These are phyloP conservation scores for Rhabdornis inornatus DNA, from an alignment of 2,113 vertebrate species.

Conservation along the genomic window DNA sequence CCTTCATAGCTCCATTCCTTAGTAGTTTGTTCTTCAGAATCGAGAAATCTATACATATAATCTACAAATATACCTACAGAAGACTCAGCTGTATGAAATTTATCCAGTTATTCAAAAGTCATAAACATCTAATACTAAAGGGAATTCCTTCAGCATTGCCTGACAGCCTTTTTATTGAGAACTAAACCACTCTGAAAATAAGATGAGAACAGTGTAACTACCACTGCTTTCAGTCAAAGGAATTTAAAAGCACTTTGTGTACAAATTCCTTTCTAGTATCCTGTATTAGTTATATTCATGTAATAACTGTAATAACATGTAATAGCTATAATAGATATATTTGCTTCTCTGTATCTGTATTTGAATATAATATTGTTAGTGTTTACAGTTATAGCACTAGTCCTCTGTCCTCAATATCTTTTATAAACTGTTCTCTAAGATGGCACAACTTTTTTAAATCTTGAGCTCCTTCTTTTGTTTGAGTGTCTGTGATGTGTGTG, in stretches of 20 bases:
- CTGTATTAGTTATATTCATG: not conserved
- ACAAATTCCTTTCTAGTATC: not conserved
- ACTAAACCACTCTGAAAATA: slow-evolving; percentile 70
- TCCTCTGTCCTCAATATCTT: not conserved
- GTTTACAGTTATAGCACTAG: not conserved
- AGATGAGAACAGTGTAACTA: not conserved
- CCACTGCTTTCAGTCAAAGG: not conserved
- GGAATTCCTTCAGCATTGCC: slow-evolving; percentile 68
- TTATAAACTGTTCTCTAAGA: not conserved
- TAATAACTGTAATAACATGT: no score
- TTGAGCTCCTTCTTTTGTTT: not conserved
- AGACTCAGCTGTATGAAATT: slow-evolving; percentile 61
- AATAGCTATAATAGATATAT: not conserved
- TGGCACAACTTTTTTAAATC: not conserved
- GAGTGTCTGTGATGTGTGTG: not conserved
- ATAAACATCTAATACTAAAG: slow-evolving; percentile 65
- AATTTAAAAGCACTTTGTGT: not conserved
- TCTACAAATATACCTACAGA: slow-evolving; percentile 55
- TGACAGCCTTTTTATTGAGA: slow-evolving; percentile 69
- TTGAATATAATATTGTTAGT: not conserved
- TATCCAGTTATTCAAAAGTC: slow-evolving; percentile 72
- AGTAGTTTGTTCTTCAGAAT: slow-evolving; percentile 72
- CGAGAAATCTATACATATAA: slow-evolving; percentile 40
- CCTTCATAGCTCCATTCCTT: slow-evolving; percentile 46
- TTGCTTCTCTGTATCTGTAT: not conserved